Evolutionary conservation across 2,888 invertebrate genomes (phyloP).

Genomic region (Axea sp.): DNA sequence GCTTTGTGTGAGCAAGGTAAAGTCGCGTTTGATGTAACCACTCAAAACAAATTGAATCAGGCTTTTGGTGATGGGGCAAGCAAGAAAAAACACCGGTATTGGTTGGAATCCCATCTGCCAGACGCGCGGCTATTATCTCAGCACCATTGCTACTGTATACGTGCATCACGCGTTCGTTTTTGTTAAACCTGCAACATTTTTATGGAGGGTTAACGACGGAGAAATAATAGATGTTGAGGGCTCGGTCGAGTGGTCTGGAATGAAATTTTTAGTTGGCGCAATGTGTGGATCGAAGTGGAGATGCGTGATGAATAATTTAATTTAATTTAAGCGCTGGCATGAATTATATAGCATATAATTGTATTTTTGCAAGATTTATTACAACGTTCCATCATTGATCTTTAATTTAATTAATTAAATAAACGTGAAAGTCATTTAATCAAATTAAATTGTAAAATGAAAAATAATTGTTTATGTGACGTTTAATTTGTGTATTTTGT

Average conservation of each 20-base stretch:
- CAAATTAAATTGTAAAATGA: too few species aligned
- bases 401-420: too few species aligned
- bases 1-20: constrained; percentile 83
- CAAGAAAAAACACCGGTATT: constrained; percentile 87
- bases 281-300: not conserved
- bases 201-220: constrained; percentile 1
- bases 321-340: too few species aligned
- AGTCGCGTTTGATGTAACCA: constrained; percentile 89
- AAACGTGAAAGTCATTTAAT: too few species aligned
- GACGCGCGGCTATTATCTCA: constrained; percentile 85
- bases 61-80: constrained; percentile 80
- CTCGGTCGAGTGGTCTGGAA: not conserved
- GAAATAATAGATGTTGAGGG: constrained; percentile 1
- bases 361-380: too few species aligned
- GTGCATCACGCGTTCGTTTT: constrained; percentile 86
- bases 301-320: not conserved
- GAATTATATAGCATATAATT: too few species aligned
- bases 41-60: constrained; percentile 84
- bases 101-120: constrained; percentile 80
- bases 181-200: constrained; percentile 83
- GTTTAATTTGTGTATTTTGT: too few species aligned
- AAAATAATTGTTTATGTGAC: too few species aligned
- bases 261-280: constrained; percentile 1
- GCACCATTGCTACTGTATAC: constrained; percentile 86
- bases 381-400: too few species aligned